Conservation (phyloP, 2,113 vertebrate species). For the Pipa parva region DNA sequence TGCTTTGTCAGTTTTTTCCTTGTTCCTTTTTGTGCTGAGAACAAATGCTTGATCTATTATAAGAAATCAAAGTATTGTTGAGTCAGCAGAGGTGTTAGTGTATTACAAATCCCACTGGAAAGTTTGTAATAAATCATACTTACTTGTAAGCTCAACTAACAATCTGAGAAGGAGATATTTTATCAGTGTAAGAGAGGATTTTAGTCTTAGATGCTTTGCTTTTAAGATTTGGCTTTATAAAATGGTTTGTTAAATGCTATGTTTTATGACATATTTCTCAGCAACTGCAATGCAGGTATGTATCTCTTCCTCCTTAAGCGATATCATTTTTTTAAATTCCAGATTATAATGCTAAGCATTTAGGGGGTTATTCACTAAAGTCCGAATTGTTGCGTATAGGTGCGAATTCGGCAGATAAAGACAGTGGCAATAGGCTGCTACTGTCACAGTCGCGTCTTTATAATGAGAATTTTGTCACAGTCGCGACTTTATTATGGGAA, state of each 20-base stretch:
- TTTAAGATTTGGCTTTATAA: constrained; percentile 20
- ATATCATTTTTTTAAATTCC: neutral
- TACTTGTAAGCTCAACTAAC: constrained; percentile 27
- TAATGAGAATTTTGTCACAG: no score
- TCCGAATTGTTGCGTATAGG: no score
- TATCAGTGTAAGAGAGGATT: constrained; percentile 19
- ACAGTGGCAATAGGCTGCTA: no score
- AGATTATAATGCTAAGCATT: no score
- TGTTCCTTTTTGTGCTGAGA: neutral
- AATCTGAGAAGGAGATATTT: constrained; percentile 19
- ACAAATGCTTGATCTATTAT: constrained; percentile 12
- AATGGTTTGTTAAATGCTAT: constrained; percentile 8
- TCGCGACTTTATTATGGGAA: no score
- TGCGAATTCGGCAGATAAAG: no score
- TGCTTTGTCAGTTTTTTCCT: no score
- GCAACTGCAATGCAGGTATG: constrained; percentile 29
- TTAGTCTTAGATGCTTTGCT: constrained; percentile 2
- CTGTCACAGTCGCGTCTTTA: no score
- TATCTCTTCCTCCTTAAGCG: constrained; percentile 4
- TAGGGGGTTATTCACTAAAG: no score
- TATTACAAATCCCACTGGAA: constrained; percentile 26
- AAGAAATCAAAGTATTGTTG: constrained; percentile 9
- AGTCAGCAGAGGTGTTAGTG: constrained; percentile 9
- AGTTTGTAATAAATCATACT: constrained; percentile 27
- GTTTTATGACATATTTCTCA: neutral